Conservation (phyloP, 2,888 invertebrate species). For the Lutraria lutraria region DNA sequence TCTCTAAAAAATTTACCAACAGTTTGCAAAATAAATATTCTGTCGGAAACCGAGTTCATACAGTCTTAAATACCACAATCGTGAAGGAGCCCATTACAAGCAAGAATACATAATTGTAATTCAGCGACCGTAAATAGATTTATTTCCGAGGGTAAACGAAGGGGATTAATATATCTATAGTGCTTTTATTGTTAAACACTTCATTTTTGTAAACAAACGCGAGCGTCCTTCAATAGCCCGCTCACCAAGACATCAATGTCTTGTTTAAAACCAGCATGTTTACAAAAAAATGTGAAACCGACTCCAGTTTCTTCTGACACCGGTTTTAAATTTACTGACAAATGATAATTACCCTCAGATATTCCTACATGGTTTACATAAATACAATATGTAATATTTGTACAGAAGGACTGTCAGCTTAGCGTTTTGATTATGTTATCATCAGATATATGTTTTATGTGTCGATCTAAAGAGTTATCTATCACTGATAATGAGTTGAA, state of each 20-base stretch:
- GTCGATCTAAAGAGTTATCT: no score
- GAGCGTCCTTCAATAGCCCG: slow-evolving; percentile 24
- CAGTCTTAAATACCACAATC: not conserved
- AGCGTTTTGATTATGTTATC: not conserved
- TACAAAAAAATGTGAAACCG: slow-evolving; percentile 31
- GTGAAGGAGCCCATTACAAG: not conserved
- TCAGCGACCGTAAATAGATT: slow-evolving; percentile 39
- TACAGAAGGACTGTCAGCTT: not conserved
- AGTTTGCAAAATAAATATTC: not conserved
- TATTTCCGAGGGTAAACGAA: slow-evolving; percentile 25
- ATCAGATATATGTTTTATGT: no score
- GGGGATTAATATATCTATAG: slow-evolving; percentile 27
- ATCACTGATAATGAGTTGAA: no score
- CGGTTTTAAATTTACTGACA: not conserved
- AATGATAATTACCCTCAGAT: not conserved
- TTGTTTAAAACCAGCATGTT: slow-evolving; percentile 33
- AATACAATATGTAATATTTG: not conserved
- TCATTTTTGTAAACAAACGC: slow-evolving; percentile 45
- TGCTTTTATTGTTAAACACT: slow-evolving; percentile 42
- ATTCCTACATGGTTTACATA: not conserved
- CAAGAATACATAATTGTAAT: slow-evolving; percentile 36
- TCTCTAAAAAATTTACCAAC: no score
- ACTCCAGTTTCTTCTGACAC: slow-evolving; percentile 19
- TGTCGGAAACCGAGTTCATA: not conserved
- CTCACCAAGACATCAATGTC: slow-evolving; percentile 18